Evolutionary conservation across 2,888 invertebrate species (phyloP), one percentile per base, ranked within the genome.

Genomic region (Notodonta dromedarius): DNA sequence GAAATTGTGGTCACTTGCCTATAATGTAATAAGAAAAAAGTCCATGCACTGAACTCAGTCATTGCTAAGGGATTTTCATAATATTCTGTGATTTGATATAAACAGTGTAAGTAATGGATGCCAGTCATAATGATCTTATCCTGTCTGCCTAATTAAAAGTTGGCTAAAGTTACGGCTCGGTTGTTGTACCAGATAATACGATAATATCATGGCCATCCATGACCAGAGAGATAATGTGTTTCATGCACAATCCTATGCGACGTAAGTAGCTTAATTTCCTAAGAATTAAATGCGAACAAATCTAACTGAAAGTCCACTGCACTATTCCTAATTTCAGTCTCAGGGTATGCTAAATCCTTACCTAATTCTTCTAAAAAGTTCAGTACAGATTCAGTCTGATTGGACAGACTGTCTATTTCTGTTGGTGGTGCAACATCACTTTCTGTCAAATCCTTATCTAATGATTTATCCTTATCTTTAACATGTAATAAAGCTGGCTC

Each of bases 281-380:
- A n/a, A 83, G 85, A 86, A 78, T 86, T 83, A 86, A 91, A 91
- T 64, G 90, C 85, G 79, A 91, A 93, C 78, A 92, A 82, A 76
- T 92, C 93, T 71, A 93, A 70, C 66, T 91, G 89, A 72, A 91
- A 91, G 74, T 93, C 92, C 70, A 89, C 87, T 75, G 82, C 68
- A 78, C 83, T 89, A 80, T 84, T 88, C 80, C 89, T 89, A 79
- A 88, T 87, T 71, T 90, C 90, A 83, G 90, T 86, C 78, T 88
- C 91, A 56, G 91, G 86, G 71, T 88, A 91, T 56, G 84, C 80
- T 54, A 91, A 85, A 69, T 90, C 91, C 76, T 85, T 91, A 59
- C 87, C 86, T 71, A 92, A 77, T 8, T 88, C 82, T 55, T 92
- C 92, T 76, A 92, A 83, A 75, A 92, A 92, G 76, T 89, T 90